Evolutionary conservation across 2,797 vertebrate species (phyloP).

Genomic region (Pantherophis alleghaniensis): DNA sequence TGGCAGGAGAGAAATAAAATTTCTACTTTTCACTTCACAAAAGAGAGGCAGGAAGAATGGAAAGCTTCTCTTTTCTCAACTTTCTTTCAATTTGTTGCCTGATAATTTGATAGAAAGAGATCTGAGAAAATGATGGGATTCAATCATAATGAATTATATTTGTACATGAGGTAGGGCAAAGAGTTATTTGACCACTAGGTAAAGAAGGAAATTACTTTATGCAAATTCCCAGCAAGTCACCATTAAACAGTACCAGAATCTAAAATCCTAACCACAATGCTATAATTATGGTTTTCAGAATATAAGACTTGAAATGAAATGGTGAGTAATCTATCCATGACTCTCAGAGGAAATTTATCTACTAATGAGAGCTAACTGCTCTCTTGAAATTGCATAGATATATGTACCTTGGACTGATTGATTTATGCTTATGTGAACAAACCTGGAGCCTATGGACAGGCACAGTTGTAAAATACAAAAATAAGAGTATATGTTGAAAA

Average conservation of each 20-base stretch:
- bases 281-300: neutral
- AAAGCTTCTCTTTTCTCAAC: neutral
- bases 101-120: neutral
- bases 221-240: neutral
- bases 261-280: neutral
- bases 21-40: neutral
- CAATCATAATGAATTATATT: neutral
- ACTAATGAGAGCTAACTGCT: neutral
- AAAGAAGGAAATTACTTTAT: neutral
- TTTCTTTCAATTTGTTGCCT: neutral
- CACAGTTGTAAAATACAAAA: neutral
- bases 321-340: neutral
- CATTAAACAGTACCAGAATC: neutral
- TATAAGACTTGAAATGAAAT: slow-evolving; percentile 1
- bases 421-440: neutral
- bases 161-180: neutral
- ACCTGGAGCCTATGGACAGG: neutral
- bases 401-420: neutral
- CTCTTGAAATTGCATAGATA: neutral
- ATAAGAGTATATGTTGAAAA: neutral
- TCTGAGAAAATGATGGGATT: neutral
- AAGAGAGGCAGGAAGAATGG: neutral
- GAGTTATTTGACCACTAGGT: neutral
- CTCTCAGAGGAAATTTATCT: neutral
- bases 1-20: neutral